phyloP scores from a whole-genome alignment of 2,888 invertebrate genomes.

The Rhingia rostrata region DNA sequence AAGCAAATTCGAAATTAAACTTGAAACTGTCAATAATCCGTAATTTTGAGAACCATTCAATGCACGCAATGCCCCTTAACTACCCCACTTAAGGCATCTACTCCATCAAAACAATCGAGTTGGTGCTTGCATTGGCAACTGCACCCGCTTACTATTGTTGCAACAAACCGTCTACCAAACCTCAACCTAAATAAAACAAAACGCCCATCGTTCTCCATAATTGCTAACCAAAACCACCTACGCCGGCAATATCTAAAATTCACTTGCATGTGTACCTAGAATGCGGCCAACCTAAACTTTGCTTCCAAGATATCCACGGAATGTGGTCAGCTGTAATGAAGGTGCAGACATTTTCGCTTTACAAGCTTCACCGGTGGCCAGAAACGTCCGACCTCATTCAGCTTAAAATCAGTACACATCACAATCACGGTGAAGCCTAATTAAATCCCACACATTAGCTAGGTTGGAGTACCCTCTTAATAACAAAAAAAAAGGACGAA shows the following conservation, averaged over 20 bases:
- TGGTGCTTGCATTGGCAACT: constrained; percentile 5
- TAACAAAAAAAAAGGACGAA: constrained; percentile 23
- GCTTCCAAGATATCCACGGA: constrained; percentile 25
- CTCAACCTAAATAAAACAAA: not conserved
- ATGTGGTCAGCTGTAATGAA: constrained; percentile 24
- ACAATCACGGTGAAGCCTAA: constrained; percentile 31
- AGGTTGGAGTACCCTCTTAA: not conserved
- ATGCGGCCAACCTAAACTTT: constrained; percentile 20
- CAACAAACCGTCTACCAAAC: constrained; percentile 1
- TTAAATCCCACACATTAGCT: constrained; percentile 41
- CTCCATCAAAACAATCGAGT: not conserved
- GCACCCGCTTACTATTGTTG: not conserved
- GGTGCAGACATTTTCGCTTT: constrained; percentile 25
- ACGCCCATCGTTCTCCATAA: constrained; percentile 44
- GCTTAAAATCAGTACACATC: constrained; percentile 21
- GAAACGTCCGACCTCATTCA: not conserved
- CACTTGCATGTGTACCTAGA: not conserved
- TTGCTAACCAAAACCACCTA: constrained; percentile 16
- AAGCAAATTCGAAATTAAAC: too few relatives aligned
- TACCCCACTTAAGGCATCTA: not conserved
- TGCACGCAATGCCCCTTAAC: too few relatives aligned
- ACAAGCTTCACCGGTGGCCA: not conserved
- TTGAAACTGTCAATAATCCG: too few relatives aligned
- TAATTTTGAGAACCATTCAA: too few relatives aligned
- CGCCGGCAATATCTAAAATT: not conserved